phyloP scores from a whole-genome alignment of 2,888 invertebrate genomes.

The Eueremaeus valkanovi region DNA sequence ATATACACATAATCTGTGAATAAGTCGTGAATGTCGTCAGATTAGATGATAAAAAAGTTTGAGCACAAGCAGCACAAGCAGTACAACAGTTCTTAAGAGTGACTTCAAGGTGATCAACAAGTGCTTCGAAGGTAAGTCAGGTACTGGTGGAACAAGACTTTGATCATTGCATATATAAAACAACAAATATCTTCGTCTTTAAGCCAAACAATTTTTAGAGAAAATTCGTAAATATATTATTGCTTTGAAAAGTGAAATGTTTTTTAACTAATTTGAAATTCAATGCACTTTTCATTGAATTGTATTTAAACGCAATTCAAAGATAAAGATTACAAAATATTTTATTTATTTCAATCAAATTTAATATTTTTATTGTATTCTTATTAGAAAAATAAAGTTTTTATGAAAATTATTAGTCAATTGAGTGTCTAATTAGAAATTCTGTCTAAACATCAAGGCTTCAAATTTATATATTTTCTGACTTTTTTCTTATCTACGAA shows the following conservation, averaged over 20 bases:
- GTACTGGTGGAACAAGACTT: not conserved
- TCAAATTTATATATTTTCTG: no score
- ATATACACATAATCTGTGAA: not conserved
- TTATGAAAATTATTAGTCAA: no score
- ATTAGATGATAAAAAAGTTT: slow-evolving; percentile 16
- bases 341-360: no score
- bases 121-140: slow-evolving; percentile 25
- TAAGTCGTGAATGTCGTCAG: slow-evolving; percentile 34
- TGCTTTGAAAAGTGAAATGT: not conserved
- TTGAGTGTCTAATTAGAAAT: no score
- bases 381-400: no score
- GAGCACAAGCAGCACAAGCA: no score
- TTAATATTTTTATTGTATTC: no score
- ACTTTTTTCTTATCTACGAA: no score
- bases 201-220: not conserved
- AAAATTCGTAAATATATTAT: not conserved
- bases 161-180: not conserved
- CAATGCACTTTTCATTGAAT: no score
- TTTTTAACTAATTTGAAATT: not conserved
- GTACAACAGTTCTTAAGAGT: slow-evolving; percentile 8
- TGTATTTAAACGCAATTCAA: no score
- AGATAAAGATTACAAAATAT: no score
- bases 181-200: slow-evolving; percentile 5
- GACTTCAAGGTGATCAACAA: slow-evolving; percentile 29
- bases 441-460: no score